These are phyloP conservation scores for Platorchestia sp. DNA, from an alignment of 1,140 invertebrate genomes.

Conservation along the genomic window DNA sequence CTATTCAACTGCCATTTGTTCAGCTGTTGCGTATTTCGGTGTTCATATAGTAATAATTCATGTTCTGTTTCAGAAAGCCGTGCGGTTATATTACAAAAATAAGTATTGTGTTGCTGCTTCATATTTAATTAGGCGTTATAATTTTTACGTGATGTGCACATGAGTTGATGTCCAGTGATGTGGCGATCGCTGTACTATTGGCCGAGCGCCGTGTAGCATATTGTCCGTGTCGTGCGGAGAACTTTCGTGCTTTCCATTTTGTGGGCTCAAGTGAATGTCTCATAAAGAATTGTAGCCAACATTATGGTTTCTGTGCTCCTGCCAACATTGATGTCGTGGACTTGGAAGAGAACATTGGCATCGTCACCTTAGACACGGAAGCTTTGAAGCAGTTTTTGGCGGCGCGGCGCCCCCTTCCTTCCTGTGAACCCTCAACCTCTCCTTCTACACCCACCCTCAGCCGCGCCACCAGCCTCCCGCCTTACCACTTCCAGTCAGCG, in stretches of 20 bases:
- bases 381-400: conserved; percentile 45
- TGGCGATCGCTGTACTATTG: not conserved
- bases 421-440: conserved; percentile 40
- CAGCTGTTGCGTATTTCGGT: not conserved
- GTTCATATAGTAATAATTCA: conserved; percentile 71
- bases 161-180: conserved; percentile 52
- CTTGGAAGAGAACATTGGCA: conserved; percentile 2
- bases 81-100: not conserved
- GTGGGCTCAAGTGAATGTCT: conserved; percentile 2
- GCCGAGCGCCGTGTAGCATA: conserved; percentile 28
- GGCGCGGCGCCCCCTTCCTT: conserved; percentile 42
- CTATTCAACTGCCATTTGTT: not conserved
- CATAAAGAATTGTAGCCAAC: not conserved
- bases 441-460: conserved; percentile 9
- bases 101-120: not conserved
- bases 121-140: not conserved
- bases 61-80: conserved; percentile 72
- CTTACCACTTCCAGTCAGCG: conserved; percentile 67
- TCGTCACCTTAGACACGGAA: conserved; percentile 47
- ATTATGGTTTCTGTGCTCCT: conserved; percentile 45
- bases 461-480: conserved; percentile 57
- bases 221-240: conserved; percentile 42
- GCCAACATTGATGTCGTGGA: conserved; percentile 26
- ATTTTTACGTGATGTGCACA: conserved; percentile 64
- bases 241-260: conserved; percentile 33